Evolutionary conservation across 2,113 vertebrate species (phyloP).

Genomic region (Rutilus rutilus): DNA sequence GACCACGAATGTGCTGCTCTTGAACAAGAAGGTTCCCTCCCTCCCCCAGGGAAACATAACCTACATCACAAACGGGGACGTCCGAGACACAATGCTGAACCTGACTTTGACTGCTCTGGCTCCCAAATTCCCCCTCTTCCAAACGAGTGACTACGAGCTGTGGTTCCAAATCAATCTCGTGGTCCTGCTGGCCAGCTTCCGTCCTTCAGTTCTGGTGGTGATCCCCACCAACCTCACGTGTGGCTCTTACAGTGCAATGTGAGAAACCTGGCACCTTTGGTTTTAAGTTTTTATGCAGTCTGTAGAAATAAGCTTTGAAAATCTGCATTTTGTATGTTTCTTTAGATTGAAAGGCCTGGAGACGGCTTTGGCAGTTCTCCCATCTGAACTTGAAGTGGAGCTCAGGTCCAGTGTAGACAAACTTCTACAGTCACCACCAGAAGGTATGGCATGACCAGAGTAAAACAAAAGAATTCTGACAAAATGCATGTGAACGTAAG

Average conservation of each 20-base stretch:
- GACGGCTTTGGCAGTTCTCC: background rate
- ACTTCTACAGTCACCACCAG: too few relatives aligned
- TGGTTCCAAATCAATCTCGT: slow-evolving; percentile 62
- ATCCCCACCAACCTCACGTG: slow-evolving; percentile 65
- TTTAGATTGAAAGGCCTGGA: slow-evolving; percentile 16
- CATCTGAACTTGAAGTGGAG: background rate
- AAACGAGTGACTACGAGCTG: slow-evolving; percentile 48
- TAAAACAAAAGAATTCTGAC: too few relatives aligned
- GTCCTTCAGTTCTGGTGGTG: slow-evolving; percentile 40
- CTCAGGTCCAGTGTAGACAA: too few relatives aligned
- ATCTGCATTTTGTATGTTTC: background rate
- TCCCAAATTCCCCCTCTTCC: slow-evolving; percentile 51
- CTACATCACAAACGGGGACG: background rate
- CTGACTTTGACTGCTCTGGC: slow-evolving; percentile 60
- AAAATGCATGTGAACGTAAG: too few relatives aligned
- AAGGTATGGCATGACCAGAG: too few relatives aligned
- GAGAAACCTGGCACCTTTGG: slow-evolving; percentile 45
- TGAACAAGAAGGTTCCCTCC: background rate
- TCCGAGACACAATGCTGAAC: slow-evolving; percentile 48
- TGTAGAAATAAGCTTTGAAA: too few relatives aligned
- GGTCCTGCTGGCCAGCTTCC: slow-evolving; percentile 56
- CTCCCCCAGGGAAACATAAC: slow-evolving; percentile 13
- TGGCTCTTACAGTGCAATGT: slow-evolving; percentile 58
- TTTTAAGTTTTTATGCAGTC: background rate
- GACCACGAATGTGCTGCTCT: background rate